These are phyloP conservation scores for Ailurus styani DNA, from an alignment of 2,113 vertebrate genomes.

Conservation along the genomic window DNA sequence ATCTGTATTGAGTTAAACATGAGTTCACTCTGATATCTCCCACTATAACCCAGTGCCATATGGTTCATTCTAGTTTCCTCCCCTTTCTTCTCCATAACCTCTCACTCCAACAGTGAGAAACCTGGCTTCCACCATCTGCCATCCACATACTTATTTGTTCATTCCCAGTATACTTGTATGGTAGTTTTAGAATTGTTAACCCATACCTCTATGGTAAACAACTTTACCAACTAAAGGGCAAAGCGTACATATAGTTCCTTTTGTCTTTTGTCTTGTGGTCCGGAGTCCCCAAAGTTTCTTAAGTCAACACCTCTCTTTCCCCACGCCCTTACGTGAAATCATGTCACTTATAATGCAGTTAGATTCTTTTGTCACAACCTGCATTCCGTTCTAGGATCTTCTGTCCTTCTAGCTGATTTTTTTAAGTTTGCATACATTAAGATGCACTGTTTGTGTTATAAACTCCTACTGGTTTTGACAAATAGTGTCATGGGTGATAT, in stretches of 20 bases:
- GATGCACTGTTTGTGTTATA: background rate
- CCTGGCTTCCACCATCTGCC: background rate
- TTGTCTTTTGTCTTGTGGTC: background rate
- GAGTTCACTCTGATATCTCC: background rate
- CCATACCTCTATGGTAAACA: background rate
- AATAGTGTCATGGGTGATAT: background rate
- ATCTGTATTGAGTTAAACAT: background rate
- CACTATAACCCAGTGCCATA: background rate
- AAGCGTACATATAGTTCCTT: background rate
- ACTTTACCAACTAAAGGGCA: background rate
- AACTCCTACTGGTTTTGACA: background rate
- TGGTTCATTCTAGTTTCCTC: background rate
- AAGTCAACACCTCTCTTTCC: background rate
- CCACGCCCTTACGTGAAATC: background rate
- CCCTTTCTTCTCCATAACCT: background rate
- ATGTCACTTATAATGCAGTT: background rate
- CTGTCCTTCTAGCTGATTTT: background rate
- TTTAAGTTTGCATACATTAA: background rate
- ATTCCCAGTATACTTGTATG: background rate
- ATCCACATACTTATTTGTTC: background rate
- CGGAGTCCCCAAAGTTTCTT: background rate
- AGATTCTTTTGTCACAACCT: background rate
- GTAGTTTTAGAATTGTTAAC: background rate
- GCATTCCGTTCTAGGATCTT: background rate
- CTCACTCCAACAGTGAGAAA: background rate